A percentile compares a stretch with the other conserved stretches of the same genome.
Evolutionary conservation across 1,140 invertebrate species (phyloP).

Genomic region (Trypoxylus dichotomus): DNA sequence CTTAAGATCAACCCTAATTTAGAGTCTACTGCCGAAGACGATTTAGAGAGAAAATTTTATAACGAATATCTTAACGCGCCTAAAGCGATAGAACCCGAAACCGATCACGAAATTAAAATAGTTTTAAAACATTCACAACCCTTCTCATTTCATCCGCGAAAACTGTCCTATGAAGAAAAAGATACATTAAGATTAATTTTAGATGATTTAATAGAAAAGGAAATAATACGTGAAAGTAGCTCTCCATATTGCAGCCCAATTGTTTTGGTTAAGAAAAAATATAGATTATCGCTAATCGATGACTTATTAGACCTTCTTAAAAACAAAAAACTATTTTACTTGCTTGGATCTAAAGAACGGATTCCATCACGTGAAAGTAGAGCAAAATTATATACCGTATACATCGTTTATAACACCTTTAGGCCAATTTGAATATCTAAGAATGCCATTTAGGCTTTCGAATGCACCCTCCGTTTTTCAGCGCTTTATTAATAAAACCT

Average conservation of each 20-base stretch:
- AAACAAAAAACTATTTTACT: slow-evolving; percentile 38
- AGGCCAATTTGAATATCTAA: slow-evolving; percentile 38
- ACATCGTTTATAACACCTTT: slow-evolving; percentile 37
- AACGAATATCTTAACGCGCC: not conserved
- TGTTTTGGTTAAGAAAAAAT: slow-evolving; percentile 47
- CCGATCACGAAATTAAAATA: not conserved
- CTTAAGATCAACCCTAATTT: not conserved
- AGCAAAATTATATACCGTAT: slow-evolving; percentile 36
- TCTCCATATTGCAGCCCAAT: slow-evolving; percentile 45
- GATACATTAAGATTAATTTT: slow-evolving; percentile 35
- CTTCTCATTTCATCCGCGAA: not conserved
- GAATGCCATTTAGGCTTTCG: slow-evolving; percentile 38
- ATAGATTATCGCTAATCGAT: slow-evolving; percentile 36
- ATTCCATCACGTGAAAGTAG: slow-evolving; percentile 41
- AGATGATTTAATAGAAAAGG: slow-evolving; percentile 40
- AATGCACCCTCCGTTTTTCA: slow-evolving; percentile 30
- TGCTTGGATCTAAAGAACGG: slow-evolving; percentile 45
- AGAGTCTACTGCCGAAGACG: not conserved
- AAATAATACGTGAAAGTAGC: slow-evolving; percentile 40
- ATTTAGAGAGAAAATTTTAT: not conserved
- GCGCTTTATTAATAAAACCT: slow-evolving; percentile 27
- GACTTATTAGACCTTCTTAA: slow-evolving; percentile 35
- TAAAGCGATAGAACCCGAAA: not conserved
- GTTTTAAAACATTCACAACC: not conserved
- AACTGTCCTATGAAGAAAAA: slow-evolving; percentile 15